Evolutionary conservation across 2,888 invertebrate genomes (phyloP).

Genomic region (Caenorhabditis sp.): DNA sequence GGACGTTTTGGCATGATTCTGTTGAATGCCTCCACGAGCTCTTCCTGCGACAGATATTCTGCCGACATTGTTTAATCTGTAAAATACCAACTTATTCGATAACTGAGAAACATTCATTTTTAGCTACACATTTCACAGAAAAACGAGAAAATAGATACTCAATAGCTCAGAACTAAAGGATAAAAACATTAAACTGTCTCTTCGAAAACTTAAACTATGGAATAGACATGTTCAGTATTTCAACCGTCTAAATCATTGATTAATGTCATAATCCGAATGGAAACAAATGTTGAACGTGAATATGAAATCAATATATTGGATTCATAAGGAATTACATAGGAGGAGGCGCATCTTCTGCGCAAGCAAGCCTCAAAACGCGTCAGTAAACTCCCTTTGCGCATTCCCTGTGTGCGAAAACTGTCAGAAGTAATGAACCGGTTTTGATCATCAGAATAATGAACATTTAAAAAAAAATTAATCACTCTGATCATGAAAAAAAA

Average conservation of each 20-base stretch:
- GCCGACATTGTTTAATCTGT: not conserved
- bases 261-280: no score
- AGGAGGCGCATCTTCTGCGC: not conserved
- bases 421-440: not conserved
- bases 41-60: slow-evolving; percentile 14
- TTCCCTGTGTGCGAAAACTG: not conserved
- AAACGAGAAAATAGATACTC: no score
- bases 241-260: no score
- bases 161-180: no score
- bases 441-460: not conserved
- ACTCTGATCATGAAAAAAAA: not conserved
- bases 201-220: no score
- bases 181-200: no score
- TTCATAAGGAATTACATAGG: not conserved
- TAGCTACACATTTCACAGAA: no score
- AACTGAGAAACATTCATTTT: no score
- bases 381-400: not conserved
- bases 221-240: no score
- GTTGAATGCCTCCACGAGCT: slow-evolving; percentile 30
- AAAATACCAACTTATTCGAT: not conserved
- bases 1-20: slow-evolving; percentile 40
- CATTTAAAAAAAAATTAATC: not conserved
- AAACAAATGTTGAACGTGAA: not conserved
- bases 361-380: not conserved
- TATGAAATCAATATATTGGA: slow-evolving; percentile 1